These are phyloP conservation scores for Heliconius nattereri DNA, from an alignment of 1,140 invertebrate species.

Conservation along the genomic window DNA sequence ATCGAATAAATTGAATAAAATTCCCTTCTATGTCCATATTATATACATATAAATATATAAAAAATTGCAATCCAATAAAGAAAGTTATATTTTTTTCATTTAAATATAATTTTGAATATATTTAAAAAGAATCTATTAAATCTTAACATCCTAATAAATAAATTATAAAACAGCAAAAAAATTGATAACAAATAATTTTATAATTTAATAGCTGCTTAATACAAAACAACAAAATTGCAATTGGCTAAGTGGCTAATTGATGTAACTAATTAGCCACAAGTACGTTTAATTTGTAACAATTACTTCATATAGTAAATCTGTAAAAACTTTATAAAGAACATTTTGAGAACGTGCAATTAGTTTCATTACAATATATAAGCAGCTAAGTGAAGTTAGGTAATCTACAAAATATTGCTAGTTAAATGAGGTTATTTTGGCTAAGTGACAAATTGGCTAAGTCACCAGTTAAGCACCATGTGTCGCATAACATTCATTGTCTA, in stretches of 20 bases:
- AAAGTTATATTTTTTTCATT: neutral
- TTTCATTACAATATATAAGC: neutral
- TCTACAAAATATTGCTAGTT: neutral
- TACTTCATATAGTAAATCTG: neutral
- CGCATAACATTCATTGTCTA: neutral
- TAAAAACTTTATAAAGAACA: neutral
- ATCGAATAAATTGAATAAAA: neutral
- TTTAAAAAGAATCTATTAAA: too few relatives aligned
- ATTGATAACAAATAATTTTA: neutral
- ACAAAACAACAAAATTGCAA: neutral
- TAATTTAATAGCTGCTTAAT: neutral
- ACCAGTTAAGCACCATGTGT: conserved; percentile 8
- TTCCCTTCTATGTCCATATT: neutral
- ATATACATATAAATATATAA: neutral
- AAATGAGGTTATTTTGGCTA: conserved; percentile 9
- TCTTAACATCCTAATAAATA: neutral
- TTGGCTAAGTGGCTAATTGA: conserved; percentile 2
- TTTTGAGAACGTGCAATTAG: neutral
- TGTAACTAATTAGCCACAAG: neutral
- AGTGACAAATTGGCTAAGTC: neutral
- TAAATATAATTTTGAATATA: too few relatives aligned
- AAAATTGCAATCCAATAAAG: neutral
- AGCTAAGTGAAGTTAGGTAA: neutral
- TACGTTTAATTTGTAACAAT: neutral
- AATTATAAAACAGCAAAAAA: neutral